Conservation (phyloP, 1,140 invertebrate genomes). For the Pseudomyrmex sp. region DNA sequence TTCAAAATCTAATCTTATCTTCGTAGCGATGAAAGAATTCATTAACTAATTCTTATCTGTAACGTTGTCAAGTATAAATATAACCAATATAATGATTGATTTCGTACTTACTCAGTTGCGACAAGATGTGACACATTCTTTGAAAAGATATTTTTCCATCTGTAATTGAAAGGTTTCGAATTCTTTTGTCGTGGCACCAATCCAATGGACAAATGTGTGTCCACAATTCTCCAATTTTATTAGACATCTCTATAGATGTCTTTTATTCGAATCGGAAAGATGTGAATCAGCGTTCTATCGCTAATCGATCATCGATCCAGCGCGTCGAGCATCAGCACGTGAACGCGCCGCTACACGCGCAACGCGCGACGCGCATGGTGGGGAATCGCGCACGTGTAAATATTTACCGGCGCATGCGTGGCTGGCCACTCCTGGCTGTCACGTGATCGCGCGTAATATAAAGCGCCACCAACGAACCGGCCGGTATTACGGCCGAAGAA, state of each 20-base stretch:
- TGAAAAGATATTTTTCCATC: background rate
- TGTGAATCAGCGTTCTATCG: background rate
- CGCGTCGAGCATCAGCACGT: background rate
- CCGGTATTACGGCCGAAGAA: constrained; percentile 79
- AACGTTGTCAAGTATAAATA: background rate
- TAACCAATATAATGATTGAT: background rate
- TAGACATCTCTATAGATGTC: no score
- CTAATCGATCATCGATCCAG: constrained; percentile 12
- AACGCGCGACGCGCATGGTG: constrained; percentile 11
- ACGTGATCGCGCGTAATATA: constrained; percentile 82
- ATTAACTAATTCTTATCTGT: background rate
- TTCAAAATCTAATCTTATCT: constrained; percentile 20
- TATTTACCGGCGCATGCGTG: constrained; percentile 82
- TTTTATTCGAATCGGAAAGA: no score
- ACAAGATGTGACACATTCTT: background rate
- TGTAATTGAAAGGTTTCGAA: no score
- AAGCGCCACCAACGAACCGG: constrained; percentile 77
- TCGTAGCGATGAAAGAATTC: background rate
- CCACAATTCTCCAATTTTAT: no score
- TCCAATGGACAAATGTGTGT: no score
- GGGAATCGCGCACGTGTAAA: constrained; percentile 79
- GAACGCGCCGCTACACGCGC: constrained; percentile 52
- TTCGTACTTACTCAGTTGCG: background rate
- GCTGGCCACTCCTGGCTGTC: constrained; percentile 63
- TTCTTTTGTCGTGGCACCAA: no score